Percentiles rank a stretch among this genome's conserved stretches.
Evolutionary conservation across 2,888 invertebrate species (phyloP).

Genomic region (Thelaira solivaga): DNA sequence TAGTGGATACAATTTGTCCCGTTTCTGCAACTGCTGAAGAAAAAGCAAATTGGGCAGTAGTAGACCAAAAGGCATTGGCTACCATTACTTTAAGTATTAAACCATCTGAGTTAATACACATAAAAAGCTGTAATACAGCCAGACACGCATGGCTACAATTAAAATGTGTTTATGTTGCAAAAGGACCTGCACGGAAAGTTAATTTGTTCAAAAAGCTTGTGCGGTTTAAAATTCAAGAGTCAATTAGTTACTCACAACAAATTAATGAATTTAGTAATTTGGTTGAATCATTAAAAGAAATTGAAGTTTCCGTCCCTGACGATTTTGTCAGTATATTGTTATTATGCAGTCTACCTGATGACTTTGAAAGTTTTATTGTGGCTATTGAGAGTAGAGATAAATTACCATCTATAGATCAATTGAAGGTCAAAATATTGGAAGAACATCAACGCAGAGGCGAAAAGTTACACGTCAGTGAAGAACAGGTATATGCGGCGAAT

Average conservation of each 20-base stretch:
- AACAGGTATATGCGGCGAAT: slow-evolving; percentile 43
- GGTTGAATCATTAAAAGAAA: slow-evolving; percentile 43
- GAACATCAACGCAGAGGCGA: slow-evolving; percentile 38
- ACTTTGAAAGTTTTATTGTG: slow-evolving; percentile 56
- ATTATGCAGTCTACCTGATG: slow-evolving; percentile 51
- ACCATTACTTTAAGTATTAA: slow-evolving; percentile 29
- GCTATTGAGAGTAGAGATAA: slow-evolving; percentile 55
- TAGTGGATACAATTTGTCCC: neutral
- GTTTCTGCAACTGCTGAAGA: neutral
- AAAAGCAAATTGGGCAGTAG: neutral
- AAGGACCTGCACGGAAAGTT: slow-evolving; percentile 40
- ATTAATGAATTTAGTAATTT: slow-evolving; percentile 46
- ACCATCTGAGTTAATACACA: slow-evolving; percentile 29
- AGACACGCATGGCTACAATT: slow-evolving; percentile 18
- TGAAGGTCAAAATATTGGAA: slow-evolving; percentile 48
- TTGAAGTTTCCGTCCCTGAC: slow-evolving; percentile 40
- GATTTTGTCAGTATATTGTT: slow-evolving; percentile 48
- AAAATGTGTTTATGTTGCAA: neutral
- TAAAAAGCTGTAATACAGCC: slow-evolving; percentile 7
- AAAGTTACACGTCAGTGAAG: neutral
- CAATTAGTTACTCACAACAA: slow-evolving; percentile 35
- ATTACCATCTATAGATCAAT: slow-evolving; percentile 42
- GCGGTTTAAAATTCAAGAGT: slow-evolving; percentile 34
- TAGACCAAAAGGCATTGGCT: slow-evolving; percentile 27
- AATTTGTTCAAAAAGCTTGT: slow-evolving; percentile 47